Base-by-base conservation (phyloP, 2,113 vertebrate species). In the Misgurnus mizolepis region DNA sequence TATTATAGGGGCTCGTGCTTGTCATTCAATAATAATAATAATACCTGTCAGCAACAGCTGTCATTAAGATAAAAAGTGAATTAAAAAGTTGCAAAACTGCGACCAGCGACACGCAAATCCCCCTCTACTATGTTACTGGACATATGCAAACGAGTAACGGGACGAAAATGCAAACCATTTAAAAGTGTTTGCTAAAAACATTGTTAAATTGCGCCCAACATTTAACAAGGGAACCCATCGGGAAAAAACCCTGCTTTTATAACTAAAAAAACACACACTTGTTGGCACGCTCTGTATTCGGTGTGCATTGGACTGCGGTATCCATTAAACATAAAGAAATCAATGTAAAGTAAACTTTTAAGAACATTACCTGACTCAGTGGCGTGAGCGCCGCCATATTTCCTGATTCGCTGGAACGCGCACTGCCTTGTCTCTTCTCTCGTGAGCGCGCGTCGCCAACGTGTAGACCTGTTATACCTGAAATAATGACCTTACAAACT, bases 321-420 rank as follows among this genome's bases (percentile, higher is more conserved):
- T 18, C 15, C 17, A n/a, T 6, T 7, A 0, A 17, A 4, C 3
- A 39, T 6, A 7, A 12, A 1, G 12, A 1, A 60, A 0, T 7
- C 1, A 3, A 62, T 56, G 53, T 5, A 0, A 15, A 79, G 66
- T 22, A 9, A 86, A 82, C 27, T 81, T 84, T 85, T 11, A 67
- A 83, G 86, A 71, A 82, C 83, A 41, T 91, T 96, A 96, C 96
- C 95, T 96, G 95, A 85, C 90, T 89, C 82, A 95, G 90, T 50
- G 95, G 93, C 87, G 95, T 92, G 87, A 96, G 94, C 92, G 95
- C 95, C 88, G 96, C 96, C 95, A 97, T 97, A 90, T 97, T 97
- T 93, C 94, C 95, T 92, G 89, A 85, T 91, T 86, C 84, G 76
- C 60, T 55, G 22, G 84, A 39, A 80, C 60, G 80, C 89, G 89